A percentile compares a stretch with the other conserved stretches of the same genome.
phyloP scores from a whole-genome alignment of 2,888 invertebrate species.

The Ganaspis brasiliensis region DNA sequence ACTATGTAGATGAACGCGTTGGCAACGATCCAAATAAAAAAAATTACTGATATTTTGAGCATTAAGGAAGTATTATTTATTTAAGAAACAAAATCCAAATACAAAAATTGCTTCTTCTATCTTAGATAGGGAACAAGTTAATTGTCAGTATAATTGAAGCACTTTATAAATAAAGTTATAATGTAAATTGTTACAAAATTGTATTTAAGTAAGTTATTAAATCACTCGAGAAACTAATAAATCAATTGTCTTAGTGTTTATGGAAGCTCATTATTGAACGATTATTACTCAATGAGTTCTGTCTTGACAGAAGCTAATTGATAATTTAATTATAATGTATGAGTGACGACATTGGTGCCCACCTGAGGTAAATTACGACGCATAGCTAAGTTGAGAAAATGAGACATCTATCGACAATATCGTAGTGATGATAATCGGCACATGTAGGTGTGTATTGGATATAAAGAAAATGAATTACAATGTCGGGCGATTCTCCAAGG shows the following conservation, averaged over 20 bases:
- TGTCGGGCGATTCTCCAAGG: constrained; percentile 33
- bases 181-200: too few species aligned
- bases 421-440: neutral
- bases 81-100: too few species aligned
- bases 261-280: neutral
- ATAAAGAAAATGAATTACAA: neutral
- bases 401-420: constrained; percentile 21
- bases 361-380: constrained; percentile 10
- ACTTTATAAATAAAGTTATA: too few species aligned
- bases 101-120: too few species aligned
- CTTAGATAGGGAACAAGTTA: too few species aligned
- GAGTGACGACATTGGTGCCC: constrained; percentile 1
- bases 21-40: too few species aligned
- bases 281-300: constrained; percentile 16
- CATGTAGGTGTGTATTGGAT: constrained; percentile 6
- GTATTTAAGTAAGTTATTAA: too few species aligned
- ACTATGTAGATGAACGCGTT: too few species aligned
- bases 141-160: too few species aligned
- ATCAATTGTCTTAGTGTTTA: neutral
- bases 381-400: neutral
- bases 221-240: neutral
- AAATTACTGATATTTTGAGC: too few species aligned
- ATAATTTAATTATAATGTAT: constrained; percentile 32
- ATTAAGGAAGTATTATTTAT: too few species aligned
- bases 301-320: constrained; percentile 31